Conservation (phyloP, 2,797 vertebrate genomes). For the Rhyacichthys aspro region DNA sequence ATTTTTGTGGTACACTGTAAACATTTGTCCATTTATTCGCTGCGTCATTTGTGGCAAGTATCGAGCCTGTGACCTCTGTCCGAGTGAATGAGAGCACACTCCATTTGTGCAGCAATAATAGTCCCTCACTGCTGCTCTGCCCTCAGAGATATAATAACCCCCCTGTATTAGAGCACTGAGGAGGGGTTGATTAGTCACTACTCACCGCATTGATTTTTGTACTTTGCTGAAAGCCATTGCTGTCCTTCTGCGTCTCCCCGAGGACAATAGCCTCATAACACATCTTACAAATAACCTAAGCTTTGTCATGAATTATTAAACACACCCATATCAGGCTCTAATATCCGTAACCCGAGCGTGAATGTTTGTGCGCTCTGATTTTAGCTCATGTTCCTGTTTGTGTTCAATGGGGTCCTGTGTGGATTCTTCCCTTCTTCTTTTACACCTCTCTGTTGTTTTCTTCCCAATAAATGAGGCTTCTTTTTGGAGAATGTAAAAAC, state of each 20-base stretch:
- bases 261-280: conserved; percentile 58
- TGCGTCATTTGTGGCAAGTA: conserved; percentile 25
- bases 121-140: conserved; percentile 37
- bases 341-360: conserved; percentile 28
- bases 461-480: conserved; percentile 20
- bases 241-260: conserved; percentile 59
- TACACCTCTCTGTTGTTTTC: neutral
- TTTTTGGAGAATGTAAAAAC: conserved; percentile 19
- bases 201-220: conserved; percentile 56
- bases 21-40: conserved; percentile 16
- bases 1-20: neutral
- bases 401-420: conserved; percentile 19
- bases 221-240: conserved; percentile 40
- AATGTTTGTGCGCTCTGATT: neutral
- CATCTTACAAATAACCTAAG: conserved; percentile 49
- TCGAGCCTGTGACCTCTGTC: conserved; percentile 45
- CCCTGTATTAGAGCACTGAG: conserved; percentile 45
- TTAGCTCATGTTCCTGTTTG: conserved; percentile 33
- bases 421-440: conserved; percentile 3
- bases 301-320: conserved; percentile 71
- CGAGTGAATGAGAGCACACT: conserved; percentile 43
- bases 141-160: conserved; percentile 57
- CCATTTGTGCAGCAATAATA: conserved; percentile 61
- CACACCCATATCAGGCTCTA: conserved; percentile 36
- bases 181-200: conserved; percentile 60